Conservation (phyloP, 2,888 invertebrate genomes). For the Bugulina stolonifera region DNA sequence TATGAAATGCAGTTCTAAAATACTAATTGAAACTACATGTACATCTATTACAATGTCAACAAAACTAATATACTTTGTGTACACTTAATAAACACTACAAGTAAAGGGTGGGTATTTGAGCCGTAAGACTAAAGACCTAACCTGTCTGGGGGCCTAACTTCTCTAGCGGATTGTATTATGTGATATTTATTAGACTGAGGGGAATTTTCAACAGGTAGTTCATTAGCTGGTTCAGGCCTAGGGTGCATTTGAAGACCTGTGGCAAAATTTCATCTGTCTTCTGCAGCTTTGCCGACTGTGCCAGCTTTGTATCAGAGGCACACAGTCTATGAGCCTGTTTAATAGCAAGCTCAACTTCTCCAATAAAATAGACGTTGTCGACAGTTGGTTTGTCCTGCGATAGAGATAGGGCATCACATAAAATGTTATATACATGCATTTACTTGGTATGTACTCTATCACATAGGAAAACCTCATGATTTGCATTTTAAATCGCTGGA, state of each 20-base stretch:
- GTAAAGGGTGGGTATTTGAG: too few relatives aligned
- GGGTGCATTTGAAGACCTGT: background rate
- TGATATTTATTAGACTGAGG: too few relatives aligned
- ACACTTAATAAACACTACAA: too few relatives aligned
- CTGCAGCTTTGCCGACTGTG: background rate
- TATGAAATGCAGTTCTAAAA: too few relatives aligned
- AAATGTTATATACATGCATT: background rate
- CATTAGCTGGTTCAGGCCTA: too few relatives aligned
- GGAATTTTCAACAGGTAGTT: too few relatives aligned
- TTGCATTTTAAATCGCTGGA: background rate
- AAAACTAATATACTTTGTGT: too few relatives aligned
- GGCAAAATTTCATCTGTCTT: background rate
- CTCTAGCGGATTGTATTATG: too few relatives aligned
- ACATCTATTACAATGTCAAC: too few relatives aligned
- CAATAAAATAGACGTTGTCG: background rate
- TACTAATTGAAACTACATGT: too few relatives aligned
- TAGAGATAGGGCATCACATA: background rate
- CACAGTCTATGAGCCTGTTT: background rate
- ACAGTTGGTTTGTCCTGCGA: background rate
- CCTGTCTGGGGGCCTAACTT: too few relatives aligned
- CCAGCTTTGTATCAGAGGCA: background rate
- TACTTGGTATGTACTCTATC: background rate
- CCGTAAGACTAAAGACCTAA: too few relatives aligned
- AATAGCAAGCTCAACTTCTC: background rate
- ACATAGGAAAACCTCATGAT: conserved; percentile 9